phyloP scores from a whole-genome alignment of 2,113 vertebrate species.

The Talpa occidentalis region DNA sequence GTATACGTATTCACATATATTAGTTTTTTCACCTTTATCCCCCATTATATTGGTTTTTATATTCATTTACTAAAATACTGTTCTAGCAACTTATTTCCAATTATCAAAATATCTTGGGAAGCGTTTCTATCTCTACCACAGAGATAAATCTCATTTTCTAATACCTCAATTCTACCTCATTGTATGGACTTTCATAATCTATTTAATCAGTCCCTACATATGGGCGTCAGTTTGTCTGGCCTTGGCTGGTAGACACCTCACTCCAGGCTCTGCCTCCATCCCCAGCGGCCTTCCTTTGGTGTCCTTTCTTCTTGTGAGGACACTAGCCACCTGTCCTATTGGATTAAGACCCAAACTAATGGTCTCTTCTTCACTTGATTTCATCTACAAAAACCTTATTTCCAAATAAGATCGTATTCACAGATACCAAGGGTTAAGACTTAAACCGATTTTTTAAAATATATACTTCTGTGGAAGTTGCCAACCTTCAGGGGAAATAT shows the following conservation, averaged over 20 bases:
- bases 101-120: background rate
- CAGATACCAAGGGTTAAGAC: too few relatives aligned
- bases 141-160: background rate
- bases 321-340: background rate
- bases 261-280: background rate
- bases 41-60: background rate
- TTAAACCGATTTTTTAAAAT: too few relatives aligned
- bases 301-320: background rate
- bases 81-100: background rate
- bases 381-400: too few relatives aligned
- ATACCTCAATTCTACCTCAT: background rate
- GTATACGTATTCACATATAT: too few relatives aligned
- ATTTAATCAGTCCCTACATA: background rate
- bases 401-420: too few relatives aligned
- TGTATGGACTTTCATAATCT: background rate
- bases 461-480: too few relatives aligned
- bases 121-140: background rate
- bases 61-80: background rate
- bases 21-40: too few relatives aligned
- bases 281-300: background rate
- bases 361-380: background rate
- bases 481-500: too few relatives aligned
- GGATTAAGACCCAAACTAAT: background rate
- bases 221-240: background rate
- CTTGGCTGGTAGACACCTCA: background rate